Evolutionary conservation across 1,140 invertebrate genomes (phyloP).

Genomic region (Araneus ventricosus): DNA sequence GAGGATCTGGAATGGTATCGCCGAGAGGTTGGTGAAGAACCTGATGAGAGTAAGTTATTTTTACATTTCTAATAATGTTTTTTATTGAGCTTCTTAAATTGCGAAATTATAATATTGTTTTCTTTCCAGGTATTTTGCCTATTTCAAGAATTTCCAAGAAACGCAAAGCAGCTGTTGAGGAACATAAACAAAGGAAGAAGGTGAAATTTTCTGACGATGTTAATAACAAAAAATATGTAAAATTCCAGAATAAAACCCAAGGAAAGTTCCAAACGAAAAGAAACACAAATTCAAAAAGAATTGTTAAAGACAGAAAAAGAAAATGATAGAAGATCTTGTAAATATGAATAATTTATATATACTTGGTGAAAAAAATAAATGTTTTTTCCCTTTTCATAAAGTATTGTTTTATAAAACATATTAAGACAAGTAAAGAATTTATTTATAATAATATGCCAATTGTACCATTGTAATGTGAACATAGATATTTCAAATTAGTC

Average conservation of each 20-base stretch:
- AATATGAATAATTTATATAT: background rate
- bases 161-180: background rate
- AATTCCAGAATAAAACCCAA: background rate
- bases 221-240: background rate
- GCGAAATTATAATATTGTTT: background rate
- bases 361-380: background rate
- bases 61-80: background rate
- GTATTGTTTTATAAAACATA: background rate
- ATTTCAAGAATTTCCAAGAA: background rate
- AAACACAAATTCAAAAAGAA: background rate
- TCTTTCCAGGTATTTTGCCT: slow-evolving; percentile 9
- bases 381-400: background rate
- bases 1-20: slow-evolving; percentile 91
- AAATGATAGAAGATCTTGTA: background rate
- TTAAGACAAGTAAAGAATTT: too few relatives aligned
- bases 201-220: slow-evolving; percentile 43
- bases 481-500: too few relatives aligned
- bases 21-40: slow-evolving; percentile 91
- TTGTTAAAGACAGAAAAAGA: background rate
- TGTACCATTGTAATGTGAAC: too few relatives aligned
- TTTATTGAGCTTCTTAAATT: background rate
- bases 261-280: background rate
- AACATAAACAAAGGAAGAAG: slow-evolving; percentile 1
- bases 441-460: too few relatives aligned
- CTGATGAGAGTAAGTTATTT: slow-evolving; percentile 82